Percentiles rank a stretch among this genome's conserved stretches.
Conservation (phyloP, 2,888 invertebrate genomes). For the Epistrophe grossulariae region DNA sequence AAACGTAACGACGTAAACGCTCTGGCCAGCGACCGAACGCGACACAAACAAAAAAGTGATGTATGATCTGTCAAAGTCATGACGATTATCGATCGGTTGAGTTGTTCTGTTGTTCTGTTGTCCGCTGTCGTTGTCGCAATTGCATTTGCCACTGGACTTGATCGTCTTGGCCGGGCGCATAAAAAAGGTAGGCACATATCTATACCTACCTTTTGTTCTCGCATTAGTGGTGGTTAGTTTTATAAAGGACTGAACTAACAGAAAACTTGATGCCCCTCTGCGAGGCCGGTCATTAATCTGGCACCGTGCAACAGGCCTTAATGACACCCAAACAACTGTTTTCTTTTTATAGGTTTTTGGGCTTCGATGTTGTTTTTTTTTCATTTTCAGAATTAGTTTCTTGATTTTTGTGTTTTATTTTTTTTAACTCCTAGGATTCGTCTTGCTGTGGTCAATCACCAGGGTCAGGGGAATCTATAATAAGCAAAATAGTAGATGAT, state of each 20-base stretch:
- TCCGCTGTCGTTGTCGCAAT: constrained; percentile 42
- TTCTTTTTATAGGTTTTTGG: constrained; percentile 56
- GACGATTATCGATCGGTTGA: constrained; percentile 75
- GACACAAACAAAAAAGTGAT: constrained; percentile 62
- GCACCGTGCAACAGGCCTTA: constrained; percentile 64
- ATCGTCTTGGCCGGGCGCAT: background rate
- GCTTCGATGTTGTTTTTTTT: constrained; percentile 38
- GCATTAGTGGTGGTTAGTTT: constrained; percentile 3
- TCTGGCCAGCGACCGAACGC: background rate
- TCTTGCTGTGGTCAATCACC: constrained; percentile 59
- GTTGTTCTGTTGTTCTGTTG: constrained; percentile 52
- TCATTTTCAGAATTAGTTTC: background rate
- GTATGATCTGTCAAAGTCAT: constrained; percentile 75
- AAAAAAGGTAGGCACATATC: background rate
- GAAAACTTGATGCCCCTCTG: constrained; percentile 52
- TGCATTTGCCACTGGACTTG: constrained; percentile 34
- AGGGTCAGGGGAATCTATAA: constrained; percentile 38
- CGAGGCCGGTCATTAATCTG: constrained; percentile 67
- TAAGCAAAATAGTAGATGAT: constrained; percentile 68
- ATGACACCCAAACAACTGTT: constrained; percentile 69
- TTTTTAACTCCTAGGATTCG: constrained; percentile 34
- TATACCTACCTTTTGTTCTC: constrained; percentile 34
- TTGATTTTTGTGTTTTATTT: constrained; percentile 3
- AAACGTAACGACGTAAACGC: constrained; percentile 8
- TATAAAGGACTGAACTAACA: constrained; percentile 14